Base-by-base conservation (phyloP, 2,113 vertebrate species). In the Crotalus tigris region DNA sequence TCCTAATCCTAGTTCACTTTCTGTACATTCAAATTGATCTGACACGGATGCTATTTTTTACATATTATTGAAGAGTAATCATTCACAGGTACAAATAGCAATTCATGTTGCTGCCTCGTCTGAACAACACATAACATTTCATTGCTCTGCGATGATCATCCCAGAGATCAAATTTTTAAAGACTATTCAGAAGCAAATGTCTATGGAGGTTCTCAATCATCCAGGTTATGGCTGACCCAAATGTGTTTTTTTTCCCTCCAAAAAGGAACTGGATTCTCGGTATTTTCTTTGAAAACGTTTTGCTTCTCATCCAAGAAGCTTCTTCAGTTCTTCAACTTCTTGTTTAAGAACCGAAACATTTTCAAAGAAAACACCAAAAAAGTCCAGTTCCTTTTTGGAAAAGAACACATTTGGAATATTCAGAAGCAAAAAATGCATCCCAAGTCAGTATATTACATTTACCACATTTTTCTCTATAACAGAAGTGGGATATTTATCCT, bases 1-100 rank as follows among this genome's bases (percentile, higher is more conserved):
- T 0, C 9, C 49, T 46, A 23, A 0, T 6, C 0, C 1, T 3
- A 0, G 6, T 0, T 0, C 0, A 85, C n/a, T 19, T 90, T 90
- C 61, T 90, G 29, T 10, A 90, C 61, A 21, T 9, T 69, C 13
- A 69, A 29, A 90, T 33, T 53, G 49, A 15, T 53, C 21, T 64
- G 89, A 90, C n/a, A 53, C n/a, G 46, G 26, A 51, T 53, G 33
- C 44, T 61, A 64, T 15, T 64, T 89, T 75, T 23, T 75, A 26
- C 33, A 21, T 53, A 7, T 55, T 53, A 85, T 21, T 24, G 46
- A 85, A 85, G 69, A 21, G 17, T 85, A 90, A 90, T 49, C 54
- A 91, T 54, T 11, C 51, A 17, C 5, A 91, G 8, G 19, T 21
- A n/a, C 49, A 23, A 85, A 59, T 26, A 13, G 10, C 46, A 87